These are phyloP conservation scores for Parasteatoda tepidariorum DNA, from an alignment of 1,140 invertebrate genomes.

Conservation along the genomic window DNA sequence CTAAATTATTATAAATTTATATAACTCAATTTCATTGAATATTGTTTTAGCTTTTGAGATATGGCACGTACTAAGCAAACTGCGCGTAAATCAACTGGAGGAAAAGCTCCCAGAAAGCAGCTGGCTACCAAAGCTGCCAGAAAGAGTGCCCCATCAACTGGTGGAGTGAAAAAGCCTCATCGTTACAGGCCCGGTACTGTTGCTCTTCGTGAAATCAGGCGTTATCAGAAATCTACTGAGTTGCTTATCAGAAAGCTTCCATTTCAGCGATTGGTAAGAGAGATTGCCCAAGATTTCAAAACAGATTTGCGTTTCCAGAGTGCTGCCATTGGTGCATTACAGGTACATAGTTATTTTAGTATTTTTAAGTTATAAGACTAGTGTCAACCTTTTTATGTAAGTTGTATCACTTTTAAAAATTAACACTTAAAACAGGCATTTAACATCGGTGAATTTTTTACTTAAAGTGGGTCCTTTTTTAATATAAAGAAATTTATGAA, in stretches of 20 bases:
- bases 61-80: slow-evolving; percentile 85
- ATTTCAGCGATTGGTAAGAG: slow-evolving; percentile 86
- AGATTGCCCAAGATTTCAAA: slow-evolving; percentile 86
- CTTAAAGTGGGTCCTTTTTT: no score
- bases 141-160: slow-evolving; percentile 72
- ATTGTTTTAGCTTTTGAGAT: no score
- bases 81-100: slow-evolving; percentile 83
- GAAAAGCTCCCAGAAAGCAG: slow-evolving; percentile 87
- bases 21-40: no score
- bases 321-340: slow-evolving; percentile 69
- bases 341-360: slow-evolving; percentile 39
- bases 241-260: slow-evolving; percentile 84
- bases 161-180: slow-evolving; percentile 74
- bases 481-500: no score
- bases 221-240: slow-evolving; percentile 87
- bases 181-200: slow-evolving; percentile 83
- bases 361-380: neutral
- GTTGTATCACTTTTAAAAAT: no score
- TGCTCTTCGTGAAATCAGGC: slow-evolving; percentile 85
- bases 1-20: no score
- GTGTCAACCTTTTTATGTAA: neutral
- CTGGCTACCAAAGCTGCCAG: slow-evolving; percentile 76
- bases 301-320: slow-evolving; percentile 75
- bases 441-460: no score
- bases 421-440: no score